A percentile compares a stretch with the other conserved stretches of the same genome.
Conservation (phyloP, 1,140 invertebrate species). For the Drosophila lacertosa region DNA sequence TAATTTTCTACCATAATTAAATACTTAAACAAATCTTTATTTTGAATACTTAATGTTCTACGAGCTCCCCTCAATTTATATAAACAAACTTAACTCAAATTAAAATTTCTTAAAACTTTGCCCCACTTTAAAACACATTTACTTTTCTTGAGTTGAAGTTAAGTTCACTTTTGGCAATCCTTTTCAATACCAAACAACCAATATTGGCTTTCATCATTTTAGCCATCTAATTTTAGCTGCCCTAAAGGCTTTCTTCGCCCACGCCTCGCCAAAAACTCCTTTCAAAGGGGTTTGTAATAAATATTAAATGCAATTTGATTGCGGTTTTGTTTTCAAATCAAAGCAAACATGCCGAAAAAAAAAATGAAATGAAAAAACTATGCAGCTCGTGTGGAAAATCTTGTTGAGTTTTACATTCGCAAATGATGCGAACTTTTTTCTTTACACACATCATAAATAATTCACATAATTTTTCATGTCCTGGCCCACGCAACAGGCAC, state of each 20-base stretch:
- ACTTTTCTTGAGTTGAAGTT: background rate
- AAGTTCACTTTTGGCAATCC: background rate
- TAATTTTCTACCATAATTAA: no score
- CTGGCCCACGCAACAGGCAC: slow-evolving; percentile 29
- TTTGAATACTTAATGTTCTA: no score
- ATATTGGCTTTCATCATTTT: slow-evolving; percentile 6
- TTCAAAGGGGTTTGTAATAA: slow-evolving; percentile 51
- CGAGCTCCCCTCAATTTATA: no score
- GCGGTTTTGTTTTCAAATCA: slow-evolving; percentile 49
- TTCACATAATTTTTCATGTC: slow-evolving; percentile 67
- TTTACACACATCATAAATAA: slow-evolving; percentile 65
- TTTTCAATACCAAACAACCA: background rate
- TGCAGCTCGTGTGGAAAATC: background rate
- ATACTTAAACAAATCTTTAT: no score
- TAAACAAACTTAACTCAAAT: no score
- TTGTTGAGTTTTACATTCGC: slow-evolving; percentile 2
- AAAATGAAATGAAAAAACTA: slow-evolving; percentile 16
- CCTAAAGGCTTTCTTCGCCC: background rate
- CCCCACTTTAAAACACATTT: background rate
- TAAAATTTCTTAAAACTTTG: no score
- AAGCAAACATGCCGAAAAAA: background rate
- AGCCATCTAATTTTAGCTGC: slow-evolving; percentile 7
- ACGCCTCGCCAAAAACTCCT: background rate
- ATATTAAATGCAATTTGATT: slow-evolving; percentile 81
- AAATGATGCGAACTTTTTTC: slow-evolving; percentile 53